Percentiles rank a stretch among this genome's conserved stretches.
Conservation (phyloP, 1,140 invertebrate genomes). For the Phthorimaea operculella region DNA sequence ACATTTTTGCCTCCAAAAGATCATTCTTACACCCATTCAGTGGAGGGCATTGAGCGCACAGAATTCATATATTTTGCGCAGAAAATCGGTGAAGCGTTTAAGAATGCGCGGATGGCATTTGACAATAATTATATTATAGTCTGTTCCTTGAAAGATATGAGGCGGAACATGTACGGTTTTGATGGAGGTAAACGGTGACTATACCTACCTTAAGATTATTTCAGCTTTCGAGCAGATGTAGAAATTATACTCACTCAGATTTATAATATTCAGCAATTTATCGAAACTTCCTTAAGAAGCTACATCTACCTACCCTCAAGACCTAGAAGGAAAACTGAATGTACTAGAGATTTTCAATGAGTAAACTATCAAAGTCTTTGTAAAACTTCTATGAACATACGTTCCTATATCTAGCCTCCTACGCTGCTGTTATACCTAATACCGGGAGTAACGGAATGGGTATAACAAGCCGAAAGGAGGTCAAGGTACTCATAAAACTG, state of each 20-base stretch:
- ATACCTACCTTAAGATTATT: constrained; percentile 50
- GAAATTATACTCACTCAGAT: constrained; percentile 19
- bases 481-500: too few relatives aligned
- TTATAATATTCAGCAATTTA: too few relatives aligned
- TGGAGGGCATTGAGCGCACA: constrained; percentile 38
- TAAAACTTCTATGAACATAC: too few relatives aligned
- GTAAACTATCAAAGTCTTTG: too few relatives aligned
- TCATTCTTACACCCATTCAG: constrained; percentile 33
- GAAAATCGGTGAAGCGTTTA: constrained; percentile 41
- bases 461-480: too few relatives aligned
- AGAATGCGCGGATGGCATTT: constrained; percentile 39
- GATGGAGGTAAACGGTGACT: constrained; percentile 30
- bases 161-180: constrained; percentile 43
- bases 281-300: too few relatives aligned
- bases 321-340: too few relatives aligned
- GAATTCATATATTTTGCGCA: constrained; percentile 54
- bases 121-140: constrained; percentile 58
- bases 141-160: constrained; percentile 47
- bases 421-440: too few relatives aligned
- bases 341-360: too few relatives aligned
- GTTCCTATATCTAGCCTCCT: too few relatives aligned
- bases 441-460: too few relatives aligned
- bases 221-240: constrained; percentile 57
- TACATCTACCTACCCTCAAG: too few relatives aligned
- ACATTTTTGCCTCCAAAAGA: constrained; percentile 34